Conservation (phyloP, 1,140 invertebrate genomes). For the Philotrypesis tridentata region DNA sequence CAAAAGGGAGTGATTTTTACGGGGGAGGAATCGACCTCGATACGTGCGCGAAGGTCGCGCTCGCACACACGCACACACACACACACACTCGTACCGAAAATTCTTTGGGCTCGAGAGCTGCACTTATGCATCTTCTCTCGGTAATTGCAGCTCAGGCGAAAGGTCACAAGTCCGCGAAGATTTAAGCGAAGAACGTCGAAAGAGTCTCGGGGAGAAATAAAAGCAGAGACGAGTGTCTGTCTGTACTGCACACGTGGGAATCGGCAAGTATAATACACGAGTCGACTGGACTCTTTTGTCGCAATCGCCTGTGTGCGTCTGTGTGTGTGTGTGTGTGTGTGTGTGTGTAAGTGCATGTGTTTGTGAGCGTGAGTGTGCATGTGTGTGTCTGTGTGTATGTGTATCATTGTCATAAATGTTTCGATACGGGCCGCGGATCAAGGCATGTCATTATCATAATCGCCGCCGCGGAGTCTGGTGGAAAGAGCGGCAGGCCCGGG, state of each 20-base stretch:
- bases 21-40: slow-evolving; percentile 19
- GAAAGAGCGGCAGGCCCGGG: slow-evolving; percentile 53
- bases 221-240: background rate
- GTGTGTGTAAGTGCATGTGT: too few relatives aligned
- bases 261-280: background rate
- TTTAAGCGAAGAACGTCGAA: background rate
- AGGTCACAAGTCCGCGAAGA: slow-evolving; percentile 25
- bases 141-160: slow-evolving; percentile 41
- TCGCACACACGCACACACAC: too few relatives aligned
- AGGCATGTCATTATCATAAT: slow-evolving; percentile 72
- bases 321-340: too few relatives aligned
- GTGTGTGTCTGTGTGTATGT: slow-evolving; percentile 53
- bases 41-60: background rate
- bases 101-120: background rate
- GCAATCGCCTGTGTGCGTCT: background rate
- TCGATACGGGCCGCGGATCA: slow-evolving; percentile 58
- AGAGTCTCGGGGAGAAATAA: background rate
- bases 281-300: slow-evolving; percentile 21
- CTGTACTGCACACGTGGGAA: slow-evolving; percentile 36
- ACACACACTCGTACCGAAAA: background rate
- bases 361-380: too few relatives aligned
- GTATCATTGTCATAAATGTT: slow-evolving; percentile 68
- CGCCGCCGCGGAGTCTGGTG: slow-evolving; percentile 50
- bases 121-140: background rate
- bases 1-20: background rate